phyloP scores from a whole-genome alignment of 2,113 vertebrate species.

The Neofelis nebulosa region DNA sequence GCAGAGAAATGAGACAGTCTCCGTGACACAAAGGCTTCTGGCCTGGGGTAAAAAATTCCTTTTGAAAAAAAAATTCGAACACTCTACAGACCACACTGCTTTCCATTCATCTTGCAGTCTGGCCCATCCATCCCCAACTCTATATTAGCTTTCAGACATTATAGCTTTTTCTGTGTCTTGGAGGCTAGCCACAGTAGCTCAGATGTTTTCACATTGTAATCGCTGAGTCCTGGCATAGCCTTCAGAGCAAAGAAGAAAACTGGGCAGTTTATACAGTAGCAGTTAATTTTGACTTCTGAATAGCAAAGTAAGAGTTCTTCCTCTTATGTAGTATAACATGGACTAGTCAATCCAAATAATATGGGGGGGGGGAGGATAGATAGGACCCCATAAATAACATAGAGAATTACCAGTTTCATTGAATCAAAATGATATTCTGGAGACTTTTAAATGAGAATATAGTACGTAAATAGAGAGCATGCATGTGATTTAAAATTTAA shows the following conservation, averaged over 20 bases:
- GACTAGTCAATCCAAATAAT: neutral
- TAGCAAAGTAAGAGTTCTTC: conserved; percentile 46
- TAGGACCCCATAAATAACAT: neutral
- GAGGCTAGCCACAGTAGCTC: conserved; percentile 70
- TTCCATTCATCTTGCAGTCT: conserved; percentile 85
- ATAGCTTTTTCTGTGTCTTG: conserved; percentile 77
- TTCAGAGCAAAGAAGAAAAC: conserved; percentile 64
- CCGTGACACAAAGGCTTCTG: conserved; percentile 90
- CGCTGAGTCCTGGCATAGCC: conserved; percentile 30
- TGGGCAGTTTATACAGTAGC: conserved; percentile 25
- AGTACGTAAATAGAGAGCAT: neutral
- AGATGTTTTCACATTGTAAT: conserved; percentile 65
- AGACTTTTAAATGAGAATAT: neutral
- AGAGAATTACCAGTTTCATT: neutral
- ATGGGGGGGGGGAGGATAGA: neutral
- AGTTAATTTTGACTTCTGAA: conserved; percentile 40
- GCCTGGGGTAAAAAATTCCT: conserved; percentile 90
- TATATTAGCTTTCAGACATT: conserved; percentile 80
- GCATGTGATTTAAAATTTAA: neutral
- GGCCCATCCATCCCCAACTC: conserved; percentile 74
- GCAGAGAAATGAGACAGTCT: conserved; percentile 90
- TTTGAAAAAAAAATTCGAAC: conserved; percentile 86
- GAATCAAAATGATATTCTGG: neutral
- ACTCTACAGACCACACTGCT: conserved; percentile 84
- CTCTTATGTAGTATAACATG: conserved; percentile 27